These are phyloP conservation scores for Aurelia coerulea DNA, from an alignment of 30 jellyfish, hydroid and myxozoan species.

Conservation along the genomic window DNA sequence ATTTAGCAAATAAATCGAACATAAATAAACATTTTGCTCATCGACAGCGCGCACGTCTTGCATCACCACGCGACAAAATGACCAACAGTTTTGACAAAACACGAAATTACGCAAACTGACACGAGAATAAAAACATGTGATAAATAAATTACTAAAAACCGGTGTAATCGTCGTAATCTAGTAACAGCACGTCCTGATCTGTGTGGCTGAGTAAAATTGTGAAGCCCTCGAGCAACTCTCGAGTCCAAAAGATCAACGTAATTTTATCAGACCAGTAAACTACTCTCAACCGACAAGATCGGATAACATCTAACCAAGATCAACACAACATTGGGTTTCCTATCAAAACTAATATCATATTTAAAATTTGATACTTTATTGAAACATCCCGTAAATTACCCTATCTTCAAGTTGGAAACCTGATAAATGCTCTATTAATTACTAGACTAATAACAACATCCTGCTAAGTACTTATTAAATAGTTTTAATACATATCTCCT, in stretches of 20 bases:
- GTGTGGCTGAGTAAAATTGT: no score
- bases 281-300: no score
- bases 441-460: conserved; percentile 18
- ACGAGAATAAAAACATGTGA: background rate
- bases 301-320: background rate
- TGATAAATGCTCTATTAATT: conserved; percentile 9
- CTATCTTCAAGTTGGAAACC: background rate
- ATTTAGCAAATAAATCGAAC: no score
- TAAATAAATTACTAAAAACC: background rate
- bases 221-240: background rate
- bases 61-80: no score
- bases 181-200: no score
- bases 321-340: no score
- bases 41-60: no score
- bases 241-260: conserved; percentile 50
- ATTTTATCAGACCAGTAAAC: conserved; percentile 2
- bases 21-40: no score
- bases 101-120: no score
- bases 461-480: conserved; percentile 29
- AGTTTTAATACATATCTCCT: background rate
- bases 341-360: no score
- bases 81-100: no score
- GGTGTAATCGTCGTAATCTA: background rate
- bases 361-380: no score
- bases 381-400: background rate